Evolutionary conservation across 2,888 invertebrate genomes (phyloP), one percentile per base, ranked within the genome.

Genomic region (Protophormia terraenovae): DNA sequence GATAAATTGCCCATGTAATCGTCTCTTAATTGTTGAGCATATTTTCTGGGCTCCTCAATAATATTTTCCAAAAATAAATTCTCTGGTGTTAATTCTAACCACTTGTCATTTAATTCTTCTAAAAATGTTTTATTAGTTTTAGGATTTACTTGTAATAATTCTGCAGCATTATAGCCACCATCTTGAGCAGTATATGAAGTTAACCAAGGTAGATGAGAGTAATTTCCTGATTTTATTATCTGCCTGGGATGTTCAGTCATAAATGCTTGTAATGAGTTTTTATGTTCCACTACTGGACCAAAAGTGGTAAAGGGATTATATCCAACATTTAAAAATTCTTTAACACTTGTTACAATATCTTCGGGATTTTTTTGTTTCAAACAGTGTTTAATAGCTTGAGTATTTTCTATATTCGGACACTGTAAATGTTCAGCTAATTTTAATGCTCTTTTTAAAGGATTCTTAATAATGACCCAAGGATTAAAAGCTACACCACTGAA

Each of bases 281-380:
- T 88, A 1, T 93, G 90, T 88, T 97, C 96, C 0, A 94, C 93
- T 0, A 95, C 95, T 0, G 96, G 95, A 0, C 95, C 95, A 90
- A 96, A 96, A 1, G 95, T 95, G 0, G 95, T 94, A 90, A 95
- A 95, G 86, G 96, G 94, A 91, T 94, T 94, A 89, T 95, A 95
- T 19, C 94, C 89, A 93, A 93, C 94, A 62, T 93, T 93, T 53
- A 88, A 84, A 22, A 89, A 87, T 47, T 84, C 76, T 5, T 53
- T 45, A 12, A 87, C 78, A 0, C 94, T 93, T 77, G 93, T 92
- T 2, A 95, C 94, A 22, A 96, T 92, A 62, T 94, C 93, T 71
- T 94, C 93, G 0, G 94, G 95, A 0, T 95, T 94, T 64, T 95
- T 93, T 86, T 93, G 93, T 88, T 93, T 94, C 62, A 96, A 93